Percentiles rank a stretch among this genome's conserved stretches.
These are phyloP conservation scores for Trimorus sp. DNA, from an alignment of 2,888 invertebrate species.

Conservation along the genomic window DNA sequence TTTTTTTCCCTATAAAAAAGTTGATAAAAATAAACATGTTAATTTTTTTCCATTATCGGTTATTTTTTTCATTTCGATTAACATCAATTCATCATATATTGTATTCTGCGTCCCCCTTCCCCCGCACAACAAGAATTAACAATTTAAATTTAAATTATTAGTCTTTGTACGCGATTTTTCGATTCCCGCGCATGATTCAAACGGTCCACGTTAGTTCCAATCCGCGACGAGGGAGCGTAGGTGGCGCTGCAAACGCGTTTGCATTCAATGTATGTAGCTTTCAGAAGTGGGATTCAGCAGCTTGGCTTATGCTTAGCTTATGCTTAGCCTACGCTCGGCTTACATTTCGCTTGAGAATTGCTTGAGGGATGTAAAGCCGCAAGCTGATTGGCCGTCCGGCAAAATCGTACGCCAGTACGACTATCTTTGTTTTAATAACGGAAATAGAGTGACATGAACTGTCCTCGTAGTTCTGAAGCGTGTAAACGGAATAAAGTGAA, in stretches of 20 bases:
- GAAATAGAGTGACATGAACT: no score
- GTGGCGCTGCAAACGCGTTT: slow-evolving; percentile 1
- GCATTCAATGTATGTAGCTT: no score
- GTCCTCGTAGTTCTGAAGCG: no score
- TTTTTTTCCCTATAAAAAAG: background rate
- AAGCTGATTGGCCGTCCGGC: no score
- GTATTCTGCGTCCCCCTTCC: slow-evolving; percentile 1
- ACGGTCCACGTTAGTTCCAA: background rate
- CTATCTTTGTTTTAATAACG: no score
- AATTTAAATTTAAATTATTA: background rate
- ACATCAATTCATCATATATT: slow-evolving; percentile 4
- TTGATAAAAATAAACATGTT: background rate
- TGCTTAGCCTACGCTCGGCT: no score
- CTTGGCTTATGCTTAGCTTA: no score
- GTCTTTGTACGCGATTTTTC: slow-evolving; percentile 1
- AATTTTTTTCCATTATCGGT: background rate
- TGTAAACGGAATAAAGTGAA: no score
- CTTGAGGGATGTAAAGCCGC: no score
- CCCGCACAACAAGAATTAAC: background rate
- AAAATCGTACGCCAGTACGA: no score
- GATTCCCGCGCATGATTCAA: slow-evolving; percentile 1
- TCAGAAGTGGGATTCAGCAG: no score
- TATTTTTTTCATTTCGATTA: background rate
- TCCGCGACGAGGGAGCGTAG: slow-evolving; percentile 1
- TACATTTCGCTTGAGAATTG: no score